Percentiles rank a stretch among this genome's conserved stretches.
Evolutionary conservation across 2,888 invertebrate genomes (phyloP).

Genomic region (Fragum fragum): DNA sequence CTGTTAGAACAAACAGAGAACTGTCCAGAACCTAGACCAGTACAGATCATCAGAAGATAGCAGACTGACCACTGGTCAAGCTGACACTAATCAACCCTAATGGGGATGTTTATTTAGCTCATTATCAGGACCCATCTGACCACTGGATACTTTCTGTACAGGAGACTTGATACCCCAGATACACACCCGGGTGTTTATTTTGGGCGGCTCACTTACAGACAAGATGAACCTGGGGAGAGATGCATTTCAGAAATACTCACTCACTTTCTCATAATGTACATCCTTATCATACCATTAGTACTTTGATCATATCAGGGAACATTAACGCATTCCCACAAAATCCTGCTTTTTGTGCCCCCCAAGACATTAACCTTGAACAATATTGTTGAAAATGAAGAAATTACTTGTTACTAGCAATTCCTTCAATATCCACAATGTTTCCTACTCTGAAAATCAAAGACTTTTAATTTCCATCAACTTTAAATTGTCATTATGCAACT

Average conservation of each 20-base stretch:
- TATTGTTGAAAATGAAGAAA: too few species aligned
- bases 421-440: too few species aligned
- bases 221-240: conserved; percentile 7
- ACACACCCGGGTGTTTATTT: conserved; percentile 23
- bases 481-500: too few species aligned
- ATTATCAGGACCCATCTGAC: conserved; percentile 23
- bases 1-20: not conserved
- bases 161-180: not conserved
- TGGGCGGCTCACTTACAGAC: conserved; percentile 28
- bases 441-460: too few species aligned
- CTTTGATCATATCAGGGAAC: too few species aligned
- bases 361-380: too few species aligned
- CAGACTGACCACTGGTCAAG: conserved; percentile 26
- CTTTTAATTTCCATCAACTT: too few species aligned
- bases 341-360: too few species aligned
- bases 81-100: conserved; percentile 31
- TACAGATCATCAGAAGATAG: not conserved
- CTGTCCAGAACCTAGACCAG: conserved; percentile 3
- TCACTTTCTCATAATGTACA: conserved; percentile 10
- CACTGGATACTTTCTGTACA: conserved; percentile 22
- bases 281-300: conserved; percentile 3
- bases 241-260: conserved; percentile 7
- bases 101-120: conserved; percentile 25
- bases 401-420: too few species aligned
- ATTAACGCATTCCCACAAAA: too few species aligned